Base-by-base conservation (phyloP, 2,888 invertebrate species). In the Labia minor region DNA sequence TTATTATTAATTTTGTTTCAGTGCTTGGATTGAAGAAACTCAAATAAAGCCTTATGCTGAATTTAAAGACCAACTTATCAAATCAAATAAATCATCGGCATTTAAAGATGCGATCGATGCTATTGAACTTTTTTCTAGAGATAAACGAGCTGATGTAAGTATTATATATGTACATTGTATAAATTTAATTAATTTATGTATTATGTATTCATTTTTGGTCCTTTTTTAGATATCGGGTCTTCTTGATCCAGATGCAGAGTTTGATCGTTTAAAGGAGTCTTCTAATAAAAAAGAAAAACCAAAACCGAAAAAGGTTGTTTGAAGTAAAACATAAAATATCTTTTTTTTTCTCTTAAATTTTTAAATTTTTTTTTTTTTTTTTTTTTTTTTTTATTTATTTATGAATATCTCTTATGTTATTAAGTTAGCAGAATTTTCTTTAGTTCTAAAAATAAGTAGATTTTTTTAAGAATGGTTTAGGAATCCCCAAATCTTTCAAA, bases 11-110 rank as follows among this genome's bases (percentile, higher is more conserved):
- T 66, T 71, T 73, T 71, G 69, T 76, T 76, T 66, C 80, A 92
- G 92, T 80, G 94, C 92, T 4, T 95, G 93, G 92, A 92, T 95
- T 71, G 92, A 92, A 75, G 88, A 89, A 71, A 82, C 83, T 70
- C 87, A 88, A 74, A 87, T 95, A 66, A 90, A 90, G 77, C 88
- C 88, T 0, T 95, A 93, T 77, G 83, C 85, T 14, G 86, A 88
- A 69, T 87, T 83, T 77, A 92, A 92, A 77, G 89, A 89, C 21
- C 86, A 88, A 73, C 81, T 92, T 68, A 82, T 85, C 66, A 88
- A 88, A 76, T 84, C 88, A 0, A 86, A 85, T 77, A 92, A 91
- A 78, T 84, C 88, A 0, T 80, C 82, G 0, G 82, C 83, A 6
- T 92, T 93, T 76, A 89, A 88, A 76, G 87, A 90, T 70, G 93